These are phyloP conservation scores for Laterallus jamaicensis DNA, from an alignment of 2,113 vertebrate species.

Conservation along the genomic window DNA sequence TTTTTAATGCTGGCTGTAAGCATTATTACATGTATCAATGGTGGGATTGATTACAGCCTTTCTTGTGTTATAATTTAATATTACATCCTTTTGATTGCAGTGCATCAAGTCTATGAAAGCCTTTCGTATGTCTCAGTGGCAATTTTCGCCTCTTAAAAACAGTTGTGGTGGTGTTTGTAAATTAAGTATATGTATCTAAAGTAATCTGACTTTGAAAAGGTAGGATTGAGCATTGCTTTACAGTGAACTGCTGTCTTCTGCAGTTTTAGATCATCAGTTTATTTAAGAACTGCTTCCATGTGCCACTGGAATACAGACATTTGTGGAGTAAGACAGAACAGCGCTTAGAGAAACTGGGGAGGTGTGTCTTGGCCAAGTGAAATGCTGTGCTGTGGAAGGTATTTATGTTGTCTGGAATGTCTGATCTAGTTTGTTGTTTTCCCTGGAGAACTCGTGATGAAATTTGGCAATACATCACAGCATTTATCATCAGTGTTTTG, in stretches of 20 bases:
- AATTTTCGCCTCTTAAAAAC: not conserved
- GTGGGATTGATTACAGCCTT: not conserved
- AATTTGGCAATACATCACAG: constrained; percentile 31
- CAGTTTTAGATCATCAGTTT: not conserved
- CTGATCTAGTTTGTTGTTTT: constrained; percentile 18
- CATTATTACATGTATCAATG: not conserved
- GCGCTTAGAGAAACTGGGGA: not conserved
- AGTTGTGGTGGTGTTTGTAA: not conserved
- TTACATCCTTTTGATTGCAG: not conserved
- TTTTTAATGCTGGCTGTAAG: not conserved
- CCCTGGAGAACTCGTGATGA: constrained; percentile 33
- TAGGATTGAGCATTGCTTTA: not conserved
- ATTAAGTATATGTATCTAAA: not conserved
- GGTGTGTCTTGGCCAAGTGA: not conserved
- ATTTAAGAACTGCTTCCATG: not conserved
- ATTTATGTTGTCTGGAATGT: constrained; percentile 26
- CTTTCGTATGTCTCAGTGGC: not conserved
- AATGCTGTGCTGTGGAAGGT: not conserved
- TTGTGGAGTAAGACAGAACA: not conserved
- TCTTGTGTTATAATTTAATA: not conserved
- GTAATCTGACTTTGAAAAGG: not conserved
- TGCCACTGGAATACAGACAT: not conserved
- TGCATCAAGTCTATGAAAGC: not conserved
- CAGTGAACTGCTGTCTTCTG: not conserved
- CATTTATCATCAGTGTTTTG: constrained; percentile 33